Evolutionary conservation across 2,888 invertebrate genomes (phyloP).

Genomic region (Cephus sareptanus): DNA sequence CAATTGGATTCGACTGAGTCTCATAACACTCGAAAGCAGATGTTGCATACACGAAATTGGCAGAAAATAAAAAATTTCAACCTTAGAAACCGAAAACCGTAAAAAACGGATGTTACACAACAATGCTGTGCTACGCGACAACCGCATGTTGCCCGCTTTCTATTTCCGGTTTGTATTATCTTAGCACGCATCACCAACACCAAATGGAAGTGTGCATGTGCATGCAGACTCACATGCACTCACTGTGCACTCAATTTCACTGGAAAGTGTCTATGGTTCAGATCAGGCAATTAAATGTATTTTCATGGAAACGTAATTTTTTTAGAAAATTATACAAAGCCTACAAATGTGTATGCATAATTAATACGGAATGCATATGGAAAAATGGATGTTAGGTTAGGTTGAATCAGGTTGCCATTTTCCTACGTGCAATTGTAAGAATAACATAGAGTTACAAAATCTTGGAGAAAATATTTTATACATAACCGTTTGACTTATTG

Average conservation of each 20-base stretch:
- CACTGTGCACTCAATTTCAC: background rate
- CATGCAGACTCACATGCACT: background rate
- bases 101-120: slow-evolving; percentile 2
- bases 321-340: background rate
- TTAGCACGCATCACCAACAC: background rate
- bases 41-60: background rate
- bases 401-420: background rate
- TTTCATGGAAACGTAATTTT: no score
- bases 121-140: slow-evolving; percentile 11
- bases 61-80: background rate
- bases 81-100: background rate
- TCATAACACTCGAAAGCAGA: background rate
- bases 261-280: background rate
- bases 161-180: slow-evolving; percentile 1
- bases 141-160: slow-evolving; percentile 20
- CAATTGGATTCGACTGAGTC: background rate
- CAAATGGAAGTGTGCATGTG: background rate
- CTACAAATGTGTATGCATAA: no score
- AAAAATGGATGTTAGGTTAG: background rate
- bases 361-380: no score
- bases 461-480: no score
- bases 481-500: no score
- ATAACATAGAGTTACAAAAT: no score
- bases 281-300: background rate
- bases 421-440: no score